These are phyloP conservation scores for Folsomia manolachei DNA, from an alignment of 2,888 invertebrate genomes.

Conservation along the genomic window DNA sequence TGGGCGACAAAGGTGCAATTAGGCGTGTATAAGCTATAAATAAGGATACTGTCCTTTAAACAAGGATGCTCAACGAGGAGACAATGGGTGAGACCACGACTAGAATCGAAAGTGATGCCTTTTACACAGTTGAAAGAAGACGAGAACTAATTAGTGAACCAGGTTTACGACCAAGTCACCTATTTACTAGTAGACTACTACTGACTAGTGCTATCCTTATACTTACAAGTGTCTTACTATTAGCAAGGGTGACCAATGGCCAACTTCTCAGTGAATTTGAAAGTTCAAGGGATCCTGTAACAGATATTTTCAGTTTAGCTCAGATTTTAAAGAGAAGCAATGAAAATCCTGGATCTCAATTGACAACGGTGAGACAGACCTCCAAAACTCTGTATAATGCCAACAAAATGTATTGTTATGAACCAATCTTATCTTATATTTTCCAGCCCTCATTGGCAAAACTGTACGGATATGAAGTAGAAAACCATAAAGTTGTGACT, in stretches of 20 bases:
- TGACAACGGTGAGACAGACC: constrained; percentile 33
- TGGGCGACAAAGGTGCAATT: no score
- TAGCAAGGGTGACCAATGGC: background rate
- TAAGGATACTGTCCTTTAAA: no score
- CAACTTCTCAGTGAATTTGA: constrained; percentile 12
- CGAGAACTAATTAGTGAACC: no score
- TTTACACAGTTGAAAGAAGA: background rate
- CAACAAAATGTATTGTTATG: background rate
- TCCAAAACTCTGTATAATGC: background rate
- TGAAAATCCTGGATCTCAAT: constrained; percentile 40
- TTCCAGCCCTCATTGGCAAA: constrained; percentile 53
- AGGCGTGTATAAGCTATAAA: no score
- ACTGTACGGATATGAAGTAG: constrained; percentile 57
- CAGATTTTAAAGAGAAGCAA: constrained; percentile 30
- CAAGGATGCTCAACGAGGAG: no score
- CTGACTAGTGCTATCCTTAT: no score
- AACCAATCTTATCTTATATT: background rate
- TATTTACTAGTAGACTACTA: no score
- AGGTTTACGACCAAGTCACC: no score
- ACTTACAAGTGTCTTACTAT: background rate
- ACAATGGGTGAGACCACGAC: background rate
- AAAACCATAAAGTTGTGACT: constrained; percentile 55
- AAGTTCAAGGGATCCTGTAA: constrained; percentile 29
- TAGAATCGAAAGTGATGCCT: background rate
- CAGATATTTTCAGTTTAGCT: constrained; percentile 26